A percentile compares a stretch with the other conserved stretches of the same genome.
Evolutionary conservation across 2,797 vertebrate species (phyloP).

Genomic region (Potorous gilbertii): DNA sequence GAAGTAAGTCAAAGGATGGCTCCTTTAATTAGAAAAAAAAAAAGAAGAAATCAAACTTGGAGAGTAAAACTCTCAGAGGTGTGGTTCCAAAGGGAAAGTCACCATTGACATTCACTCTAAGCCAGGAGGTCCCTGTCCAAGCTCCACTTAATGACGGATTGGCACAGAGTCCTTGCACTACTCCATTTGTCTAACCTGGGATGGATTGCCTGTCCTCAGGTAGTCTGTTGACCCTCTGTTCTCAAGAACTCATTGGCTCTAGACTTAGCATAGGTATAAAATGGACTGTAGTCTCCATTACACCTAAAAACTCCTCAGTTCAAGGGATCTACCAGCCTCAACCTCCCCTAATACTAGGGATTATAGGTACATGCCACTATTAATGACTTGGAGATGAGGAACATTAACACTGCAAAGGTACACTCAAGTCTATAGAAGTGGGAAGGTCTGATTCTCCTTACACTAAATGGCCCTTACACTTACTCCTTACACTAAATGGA

Average conservation of each 20-base stretch:
- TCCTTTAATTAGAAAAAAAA: too few relatives aligned
- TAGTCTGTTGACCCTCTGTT: background rate
- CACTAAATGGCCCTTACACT: too few relatives aligned
- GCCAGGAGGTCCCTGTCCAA: too few relatives aligned
- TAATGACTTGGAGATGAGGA: background rate
- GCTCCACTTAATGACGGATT: background rate
- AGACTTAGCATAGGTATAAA: background rate
- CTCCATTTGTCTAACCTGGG: background rate
- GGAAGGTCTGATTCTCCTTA: too few relatives aligned
- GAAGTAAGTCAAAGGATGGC: too few relatives aligned
- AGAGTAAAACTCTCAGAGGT: too few relatives aligned
- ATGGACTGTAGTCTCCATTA: background rate
- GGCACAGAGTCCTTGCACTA: background rate
- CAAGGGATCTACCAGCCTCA: background rate
- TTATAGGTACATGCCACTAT: background rate
- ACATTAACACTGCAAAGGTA: too few relatives aligned
- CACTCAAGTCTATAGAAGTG: too few relatives aligned
- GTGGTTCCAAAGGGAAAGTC: too few relatives aligned
- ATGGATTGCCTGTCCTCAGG: background rate
- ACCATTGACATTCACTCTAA: too few relatives aligned
- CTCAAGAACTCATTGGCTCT: background rate
- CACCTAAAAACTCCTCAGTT: background rate
- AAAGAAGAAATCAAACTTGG: too few relatives aligned
- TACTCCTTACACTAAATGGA: too few relatives aligned
- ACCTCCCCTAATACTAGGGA: background rate